Base-by-base conservation (phyloP, 2,113 vertebrate species). In the Taxidea taxus region DNA sequence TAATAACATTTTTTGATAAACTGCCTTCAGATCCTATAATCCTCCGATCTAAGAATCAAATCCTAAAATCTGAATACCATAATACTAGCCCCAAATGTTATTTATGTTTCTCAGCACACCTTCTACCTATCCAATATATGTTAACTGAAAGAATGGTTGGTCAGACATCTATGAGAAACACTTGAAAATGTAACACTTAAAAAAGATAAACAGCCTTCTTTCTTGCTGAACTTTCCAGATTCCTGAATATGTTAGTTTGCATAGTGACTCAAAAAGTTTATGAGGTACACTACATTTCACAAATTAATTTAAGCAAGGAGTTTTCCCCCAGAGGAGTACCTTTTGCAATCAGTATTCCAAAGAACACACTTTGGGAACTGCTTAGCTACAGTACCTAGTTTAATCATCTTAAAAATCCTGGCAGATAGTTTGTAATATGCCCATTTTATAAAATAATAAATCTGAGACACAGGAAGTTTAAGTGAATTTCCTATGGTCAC, bases 401-500 rank as follows among this genome's bases (percentile, higher is more conserved):
- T 90, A 83, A 92, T 93, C 58, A 91, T 89, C 6, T 20, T 91
- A 92, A 94, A 93, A 94, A 60, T 6, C n/a, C 42, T 84, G 37
- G 72, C 70, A 92, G 84, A 81, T n/a, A 84, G 29, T 15, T 68
- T 92, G 74, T n/a, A 87, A 70, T 94, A 27, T 94, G 62, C 62
- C 80, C 54, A 29, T 95, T 92, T 95, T 84, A 94, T 60, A 92
- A 80, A 94, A 80, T 92, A 96, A 95, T 68, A 39, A 91, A 91
- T 21, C 68, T 81, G 64, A 97, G 75, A 85, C 42, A 39, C 20
- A 80, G 80, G 31, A 97, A 88, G 68, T 85, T 81, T 47, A 95
- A 95, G 70, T 94, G 90, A 95, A 42, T 95, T 96, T 92, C 85
- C 85, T 91, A 34, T 72, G 88, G 83, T 92, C 54, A 92, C 60